These are phyloP conservation scores for Motacilla alba DNA, from an alignment of 2,113 vertebrate species.

Conservation along the genomic window DNA sequence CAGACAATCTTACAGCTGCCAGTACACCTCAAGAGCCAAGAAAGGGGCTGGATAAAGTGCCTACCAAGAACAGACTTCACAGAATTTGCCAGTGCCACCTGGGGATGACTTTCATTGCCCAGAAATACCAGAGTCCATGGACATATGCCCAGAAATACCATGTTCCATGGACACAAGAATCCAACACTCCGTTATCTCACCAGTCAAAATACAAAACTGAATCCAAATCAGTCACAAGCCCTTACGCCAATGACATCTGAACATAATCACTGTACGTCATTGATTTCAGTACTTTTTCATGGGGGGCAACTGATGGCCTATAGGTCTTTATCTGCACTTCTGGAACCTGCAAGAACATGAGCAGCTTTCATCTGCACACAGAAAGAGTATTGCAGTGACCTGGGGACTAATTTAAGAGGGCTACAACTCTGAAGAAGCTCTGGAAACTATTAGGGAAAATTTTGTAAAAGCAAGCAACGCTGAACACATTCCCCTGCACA, in stretches of 20 bases:
- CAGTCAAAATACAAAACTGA: background rate
- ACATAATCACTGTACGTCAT: accelerated
- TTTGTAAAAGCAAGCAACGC: background rate
- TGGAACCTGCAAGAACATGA: background rate
- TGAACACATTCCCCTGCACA: background rate
- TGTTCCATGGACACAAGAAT: background rate
- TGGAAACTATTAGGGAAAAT: background rate
- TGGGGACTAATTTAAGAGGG: background rate
- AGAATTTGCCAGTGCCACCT: background rate
- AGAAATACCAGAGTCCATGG: background rate
- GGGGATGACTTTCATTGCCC: background rate
- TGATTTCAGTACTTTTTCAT: background rate
- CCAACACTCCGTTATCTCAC: background rate
- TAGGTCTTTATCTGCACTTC: background rate
- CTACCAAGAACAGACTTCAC: background rate
- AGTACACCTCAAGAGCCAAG: background rate
- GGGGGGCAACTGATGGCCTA: accelerated
- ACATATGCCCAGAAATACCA: background rate
- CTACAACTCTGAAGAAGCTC: background rate
- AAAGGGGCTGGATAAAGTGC: background rate
- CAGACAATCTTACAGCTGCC: background rate
- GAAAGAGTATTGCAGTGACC: background rate
- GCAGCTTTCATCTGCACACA: background rate
- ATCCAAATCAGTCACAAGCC: background rate
- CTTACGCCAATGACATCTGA: background rate